These are phyloP conservation scores for Plagodis dolabraria DNA, from an alignment of 2,888 invertebrate genomes.

Conservation along the genomic window DNA sequence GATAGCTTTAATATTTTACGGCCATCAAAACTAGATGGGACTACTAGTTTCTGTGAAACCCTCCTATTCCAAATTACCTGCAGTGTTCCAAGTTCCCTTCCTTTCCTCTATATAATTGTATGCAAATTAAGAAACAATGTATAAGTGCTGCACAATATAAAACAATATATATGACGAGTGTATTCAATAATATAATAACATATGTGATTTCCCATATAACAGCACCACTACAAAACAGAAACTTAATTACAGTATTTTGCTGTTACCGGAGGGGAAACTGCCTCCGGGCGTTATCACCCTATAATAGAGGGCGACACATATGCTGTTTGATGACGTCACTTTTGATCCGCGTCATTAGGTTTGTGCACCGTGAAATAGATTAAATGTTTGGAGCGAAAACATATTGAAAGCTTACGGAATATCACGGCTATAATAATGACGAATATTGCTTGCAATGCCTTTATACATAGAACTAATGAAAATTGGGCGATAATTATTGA, in stretches of 20 bases:
- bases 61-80: too few relatives aligned
- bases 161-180: neutral
- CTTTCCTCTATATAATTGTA: too few relatives aligned
- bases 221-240: conserved; percentile 25
- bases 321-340: conserved; percentile 60
- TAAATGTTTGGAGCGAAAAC: conserved; percentile 26
- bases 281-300: conserved; percentile 35
- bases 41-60: too few relatives aligned
- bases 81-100: too few relatives aligned
- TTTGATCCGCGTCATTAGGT: conserved; percentile 44
- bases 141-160: neutral
- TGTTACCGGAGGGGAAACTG: conserved; percentile 40
- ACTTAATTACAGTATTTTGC: conserved; percentile 36
- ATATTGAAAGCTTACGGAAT: neutral
- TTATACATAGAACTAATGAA: too few relatives aligned
- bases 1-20: too few relatives aligned
- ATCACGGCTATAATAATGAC: neutral
- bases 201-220: conserved; percentile 37
- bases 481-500: too few relatives aligned
- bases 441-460: neutral
- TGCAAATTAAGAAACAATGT: too few relatives aligned
- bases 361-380: conserved; percentile 52
- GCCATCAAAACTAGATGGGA: too few relatives aligned
- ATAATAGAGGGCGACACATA: conserved; percentile 46
- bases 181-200: conserved; percentile 21